Evolutionary conservation across 1,140 invertebrate genomes (phyloP).

Genomic region (Drosophila asahinai): DNA sequence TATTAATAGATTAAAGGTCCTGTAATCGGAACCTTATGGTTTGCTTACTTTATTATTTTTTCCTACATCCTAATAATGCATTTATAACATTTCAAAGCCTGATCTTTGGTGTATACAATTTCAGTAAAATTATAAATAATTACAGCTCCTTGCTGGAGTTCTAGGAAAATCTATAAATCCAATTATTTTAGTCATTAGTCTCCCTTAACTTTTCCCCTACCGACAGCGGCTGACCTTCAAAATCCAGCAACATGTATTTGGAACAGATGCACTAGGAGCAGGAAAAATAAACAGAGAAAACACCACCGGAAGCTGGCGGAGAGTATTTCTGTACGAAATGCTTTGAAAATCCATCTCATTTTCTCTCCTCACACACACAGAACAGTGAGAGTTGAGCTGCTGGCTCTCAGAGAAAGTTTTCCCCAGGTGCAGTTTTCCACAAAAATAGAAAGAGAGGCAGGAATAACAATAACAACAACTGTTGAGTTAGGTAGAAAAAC

Average conservation of each 20-base stretch:
- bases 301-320: slow-evolving; percentile 74
- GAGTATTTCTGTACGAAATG: slow-evolving; percentile 34
- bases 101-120: too few relatives aligned
- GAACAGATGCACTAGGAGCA: slow-evolving; percentile 57
- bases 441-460: slow-evolving; percentile 46
- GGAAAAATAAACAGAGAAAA: slow-evolving; percentile 50
- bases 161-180: background rate
- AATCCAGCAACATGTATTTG: slow-evolving; percentile 32
- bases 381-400: background rate
- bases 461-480: slow-evolving; percentile 40
- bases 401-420: slow-evolving; percentile 68
- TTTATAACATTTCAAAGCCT: too few relatives aligned
- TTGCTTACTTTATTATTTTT: too few relatives aligned
- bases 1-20: background rate
- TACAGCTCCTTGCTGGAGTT: background rate
- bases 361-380: background rate
- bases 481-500: slow-evolving; percentile 69
- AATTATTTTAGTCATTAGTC: slow-evolving; percentile 1
- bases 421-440: slow-evolving; percentile 29
- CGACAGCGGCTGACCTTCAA: slow-evolving; percentile 61
- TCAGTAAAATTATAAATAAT: too few relatives aligned
- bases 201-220: slow-evolving; percentile 52
- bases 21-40: too few relatives aligned
- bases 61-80: too few relatives aligned
- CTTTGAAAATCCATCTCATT: slow-evolving; percentile 12